Base-by-base conservation (phyloP, 2,888 invertebrate species). In the Xanthia togata region DNA sequence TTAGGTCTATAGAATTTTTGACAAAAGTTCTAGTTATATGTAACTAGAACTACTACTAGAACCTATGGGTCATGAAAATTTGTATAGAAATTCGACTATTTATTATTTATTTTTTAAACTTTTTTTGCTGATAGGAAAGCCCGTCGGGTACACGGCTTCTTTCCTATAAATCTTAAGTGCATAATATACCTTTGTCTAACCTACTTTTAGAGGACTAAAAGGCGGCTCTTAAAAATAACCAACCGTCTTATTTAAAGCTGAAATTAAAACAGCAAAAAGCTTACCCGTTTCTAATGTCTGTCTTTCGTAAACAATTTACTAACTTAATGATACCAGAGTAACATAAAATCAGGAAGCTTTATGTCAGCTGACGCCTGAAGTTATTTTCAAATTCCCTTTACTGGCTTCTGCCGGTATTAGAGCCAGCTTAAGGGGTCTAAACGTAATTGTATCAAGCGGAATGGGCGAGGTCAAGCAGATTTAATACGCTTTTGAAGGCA, bases 361-460 rank as follows among this genome's bases (percentile, higher is more conserved):
- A 77, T 74, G 76, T 79, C 67, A 73, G 60, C 57, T 82, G 62
- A 75, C 69, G 82, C 26, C 63, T 35, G 38, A 67, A 74, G 55
- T 83, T 84, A 78, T 74, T 79, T 78, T 85, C 76, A 85, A 85
- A 81, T 85, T 81, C 85, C 77, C 81, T 83, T 86, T 72, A 80
- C 85, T 38, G 71, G 78, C 81, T 79, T 79, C 64, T 77, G 73
- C 38, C 26, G 60, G 78, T 65, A 83, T 85, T 85, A 81, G 68
- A 79, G 70, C 76, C 69, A 79, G 85, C 85, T 83, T 85, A 87
- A 85, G 81, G 83, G 85, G 85, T 85, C 69, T 84, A 72, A 87
- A 85, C 83, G 83, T 83, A 87, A 86, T 86, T 83, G 81, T 86
- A 86, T 86, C 79, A 83, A 81, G 76, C 44, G 65, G 73, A 76